Evolutionary conservation across 2,797 vertebrate genomes (phyloP).

Genomic region (Enteromius radiatus): DNA sequence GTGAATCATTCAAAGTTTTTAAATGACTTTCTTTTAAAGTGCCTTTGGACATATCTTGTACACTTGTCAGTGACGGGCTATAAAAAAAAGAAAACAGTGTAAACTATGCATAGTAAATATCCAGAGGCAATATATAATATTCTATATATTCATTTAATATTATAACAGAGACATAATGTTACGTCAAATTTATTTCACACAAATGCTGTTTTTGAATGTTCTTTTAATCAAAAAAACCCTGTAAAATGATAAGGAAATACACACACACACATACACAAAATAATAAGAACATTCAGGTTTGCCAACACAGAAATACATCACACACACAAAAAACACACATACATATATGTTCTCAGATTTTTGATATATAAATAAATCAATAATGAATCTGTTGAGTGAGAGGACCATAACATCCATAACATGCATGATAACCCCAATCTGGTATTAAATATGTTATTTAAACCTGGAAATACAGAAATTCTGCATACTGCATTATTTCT

Average conservation of each 20-base stretch:
- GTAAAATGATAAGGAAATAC: no score
- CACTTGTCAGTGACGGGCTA: not conserved
- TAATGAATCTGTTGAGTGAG: not conserved
- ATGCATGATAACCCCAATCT: no score
- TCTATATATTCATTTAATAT: no score
- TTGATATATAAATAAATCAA: not conserved
- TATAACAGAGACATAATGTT: no score
- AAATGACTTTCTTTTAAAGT: not conserved
- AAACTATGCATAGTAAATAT: not conserved
- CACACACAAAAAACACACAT: no score
- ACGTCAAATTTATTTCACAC: no score
- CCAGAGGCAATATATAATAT: not conserved
- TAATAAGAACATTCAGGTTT: not conserved
- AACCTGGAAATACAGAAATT: not conserved
- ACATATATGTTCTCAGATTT: not conserved
- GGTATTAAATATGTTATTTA: not conserved
- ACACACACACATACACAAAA: no score
- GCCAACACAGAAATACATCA: not conserved
- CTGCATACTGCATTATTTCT: not conserved
- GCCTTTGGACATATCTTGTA: not conserved
- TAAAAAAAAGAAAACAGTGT: not conserved
- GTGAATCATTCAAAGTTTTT: not conserved
- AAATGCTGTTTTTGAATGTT: not conserved
- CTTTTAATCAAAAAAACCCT: no score
- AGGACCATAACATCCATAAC: no score